Evolutionary conservation across 2,888 invertebrate species (phyloP), one percentile per base, ranked within the genome.

Genomic region (Ptychoptera albimana): DNA sequence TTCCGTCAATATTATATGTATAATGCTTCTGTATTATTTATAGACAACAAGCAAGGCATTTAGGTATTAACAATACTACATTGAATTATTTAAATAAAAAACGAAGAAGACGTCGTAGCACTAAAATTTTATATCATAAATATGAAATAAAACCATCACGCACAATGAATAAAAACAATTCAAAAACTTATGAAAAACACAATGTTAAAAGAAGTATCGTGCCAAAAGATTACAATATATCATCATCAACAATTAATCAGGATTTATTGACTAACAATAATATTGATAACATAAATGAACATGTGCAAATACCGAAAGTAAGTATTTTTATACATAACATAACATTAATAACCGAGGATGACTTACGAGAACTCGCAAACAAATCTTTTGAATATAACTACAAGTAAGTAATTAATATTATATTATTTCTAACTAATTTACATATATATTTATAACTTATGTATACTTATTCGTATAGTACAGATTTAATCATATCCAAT

Each of bases 31-130:
- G 9, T 32, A 32, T 32, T 32, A 32, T 11, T 32, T 32, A 11
- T 63, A 82, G 82, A 53, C 87, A 87, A 58, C 87, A 87, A 65
- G 82, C 83, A 56, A 72, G 73, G 45, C 87, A 87, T 59, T 71
- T 88, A 43, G 86, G 86, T 8, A 77, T 83, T 46, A 71, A 74
- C 16, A 66, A 72, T 57, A 62, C 71, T 52, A 59, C 68, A 56
- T 67, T 38, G 10, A 23, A 16, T 37, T 12, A 37, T 15, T n/a
- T 9, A 13, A 15, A 23, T 7, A 23, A 23, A 23, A 23, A 29
- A 39, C n/a, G 39, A 39, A 11, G 38, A 13, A n/a, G 29, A 39
- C 29, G 39, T 9, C 29, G 30, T 8, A 29, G 8, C 11, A 15
- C 15, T 32, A 10, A 32, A 14, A 31, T 14, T 10, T 14, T 31